Evolutionary conservation across 1,140 invertebrate species (phyloP), one percentile per base, ranked within the genome.

Genomic region (Scaptodrosophila lebanonensis): DNA sequence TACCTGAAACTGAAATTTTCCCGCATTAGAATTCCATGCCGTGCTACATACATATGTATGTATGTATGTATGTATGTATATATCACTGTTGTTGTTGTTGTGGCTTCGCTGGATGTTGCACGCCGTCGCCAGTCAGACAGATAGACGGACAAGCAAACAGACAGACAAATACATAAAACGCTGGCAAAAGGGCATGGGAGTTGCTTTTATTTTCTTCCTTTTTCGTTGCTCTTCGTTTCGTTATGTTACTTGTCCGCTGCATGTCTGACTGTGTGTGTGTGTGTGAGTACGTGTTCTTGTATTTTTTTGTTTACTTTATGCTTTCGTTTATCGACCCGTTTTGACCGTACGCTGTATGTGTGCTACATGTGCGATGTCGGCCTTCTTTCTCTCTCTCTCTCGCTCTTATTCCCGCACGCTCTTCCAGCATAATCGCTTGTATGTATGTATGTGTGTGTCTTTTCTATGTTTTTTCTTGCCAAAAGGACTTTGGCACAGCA

Each of bases 241-340:
- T 40, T 66, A 42, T 51, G 43, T 44, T 51, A 22, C 12, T 33
- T 33, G 3, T 13, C 12, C n/a, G n/a, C n/a, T n/a, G n/a, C n/a
- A n/a, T n/a, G n/a, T n/a, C n/a, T n/a, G n/a, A n/a, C n/a, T n/a
- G n/a, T n/a, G n/a, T 47, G 44, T 17, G 12, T 47, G 44, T 44
- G 22, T 35, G 45, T 57, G 40, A 56, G 43, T 68, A n/a, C 51
- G 53, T 50, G 29, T 51, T 56, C 48, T 62, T 62, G 50, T 62
- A 57, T 75, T 75, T 72, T 77, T 79, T 79, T 79, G 73, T 79
- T 79, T 79, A 79, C 73, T 71, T 79, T 79, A 77, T 76, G 76
- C 76, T 83, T 83, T 83, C 77, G 77, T 83, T 83, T 83, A 83
- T 83, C 71, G 77, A 83, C 76, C 77, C 77, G 76, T 83, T 82